phyloP scores from a whole-genome alignment of 2,113 vertebrate genomes.

The Zosterops borbonicus region DNA sequence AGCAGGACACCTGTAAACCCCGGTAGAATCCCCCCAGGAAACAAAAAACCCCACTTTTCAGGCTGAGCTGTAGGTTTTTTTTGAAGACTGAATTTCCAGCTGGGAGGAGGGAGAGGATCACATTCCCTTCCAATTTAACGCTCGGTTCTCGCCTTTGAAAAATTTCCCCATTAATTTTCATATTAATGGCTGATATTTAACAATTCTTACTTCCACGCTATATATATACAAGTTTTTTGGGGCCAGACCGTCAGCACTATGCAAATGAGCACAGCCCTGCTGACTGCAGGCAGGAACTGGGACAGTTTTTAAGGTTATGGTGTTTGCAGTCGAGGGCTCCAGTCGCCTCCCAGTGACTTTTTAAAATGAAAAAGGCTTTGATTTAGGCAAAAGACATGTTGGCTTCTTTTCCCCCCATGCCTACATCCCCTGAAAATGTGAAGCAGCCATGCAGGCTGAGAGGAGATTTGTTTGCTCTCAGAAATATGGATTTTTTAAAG shows the following conservation, averaged over 20 bases:
- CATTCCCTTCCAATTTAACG: not conserved
- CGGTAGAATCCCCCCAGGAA: not conserved
- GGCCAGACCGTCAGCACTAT: slow-evolving; percentile 46
- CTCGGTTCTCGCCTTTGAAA: not conserved
- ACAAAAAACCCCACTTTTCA: not conserved
- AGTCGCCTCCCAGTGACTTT: not conserved
- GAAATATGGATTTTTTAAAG: not conserved
- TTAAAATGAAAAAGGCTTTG: not conserved
- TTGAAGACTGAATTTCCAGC: not conserved
- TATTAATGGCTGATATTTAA: slow-evolving; percentile 12
- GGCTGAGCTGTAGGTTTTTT: not conserved
- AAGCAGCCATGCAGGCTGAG: not conserved
- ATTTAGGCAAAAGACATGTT: not conserved
- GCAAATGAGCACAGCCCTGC: slow-evolving; percentile 39
- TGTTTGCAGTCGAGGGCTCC: not conserved
- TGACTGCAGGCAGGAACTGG: slow-evolving; percentile 34
- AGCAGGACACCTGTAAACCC: not conserved
- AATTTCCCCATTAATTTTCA: slow-evolving; percentile 27
- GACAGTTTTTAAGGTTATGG: slow-evolving; percentile 50
- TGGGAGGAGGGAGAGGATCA: not conserved
- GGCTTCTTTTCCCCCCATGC: not conserved
- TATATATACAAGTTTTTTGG: not conserved
- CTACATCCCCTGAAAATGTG: not conserved
- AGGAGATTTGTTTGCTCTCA: not conserved
- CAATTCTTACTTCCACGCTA: not conserved